phyloP scores from a whole-genome alignment of 2,888 invertebrate genomes.

The Chesias legatella region DNA sequence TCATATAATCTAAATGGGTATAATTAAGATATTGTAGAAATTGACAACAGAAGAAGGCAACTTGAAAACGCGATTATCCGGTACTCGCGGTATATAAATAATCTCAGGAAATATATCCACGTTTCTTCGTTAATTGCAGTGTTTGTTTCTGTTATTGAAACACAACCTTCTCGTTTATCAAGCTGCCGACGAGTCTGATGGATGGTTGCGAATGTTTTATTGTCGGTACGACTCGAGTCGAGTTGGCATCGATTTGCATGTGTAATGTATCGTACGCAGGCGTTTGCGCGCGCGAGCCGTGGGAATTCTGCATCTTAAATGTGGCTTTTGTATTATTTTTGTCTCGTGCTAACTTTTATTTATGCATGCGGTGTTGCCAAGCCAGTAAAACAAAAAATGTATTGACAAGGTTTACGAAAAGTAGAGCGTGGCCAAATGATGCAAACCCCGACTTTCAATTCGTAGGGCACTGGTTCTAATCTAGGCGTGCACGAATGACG shows the following conservation, averaged over 20 bases:
- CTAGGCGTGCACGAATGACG: no score
- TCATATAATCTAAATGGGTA: no score
- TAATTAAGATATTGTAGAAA: no score
- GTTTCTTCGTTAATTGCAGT: constrained; percentile 34
- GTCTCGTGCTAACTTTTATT: constrained; percentile 53
- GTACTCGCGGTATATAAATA: constrained; percentile 6
- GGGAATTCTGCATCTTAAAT: constrained; percentile 56
- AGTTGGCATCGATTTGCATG: constrained; percentile 68
- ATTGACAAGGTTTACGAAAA: no score
- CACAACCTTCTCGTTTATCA: constrained; percentile 59
- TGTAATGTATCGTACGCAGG: constrained; percentile 62
- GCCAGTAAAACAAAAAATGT: no score
- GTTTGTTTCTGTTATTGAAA: constrained; percentile 74
- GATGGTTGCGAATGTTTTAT: constrained; percentile 61
- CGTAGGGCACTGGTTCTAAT: no score
- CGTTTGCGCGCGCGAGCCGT: constrained; percentile 36
- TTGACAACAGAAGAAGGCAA: no score
- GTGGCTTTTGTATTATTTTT: constrained; percentile 48
- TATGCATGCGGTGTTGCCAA: constrained; percentile 6
- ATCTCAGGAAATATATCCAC: constrained; percentile 16
- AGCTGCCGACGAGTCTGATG: constrained; percentile 67
- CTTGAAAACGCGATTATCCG: no score
- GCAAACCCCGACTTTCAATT: no score
- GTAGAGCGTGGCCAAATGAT: no score
- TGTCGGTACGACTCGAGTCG: constrained; percentile 48